Evolutionary conservation across 2,113 vertebrate genomes (phyloP).

Genomic region (Chionodraco myersi): DNA sequence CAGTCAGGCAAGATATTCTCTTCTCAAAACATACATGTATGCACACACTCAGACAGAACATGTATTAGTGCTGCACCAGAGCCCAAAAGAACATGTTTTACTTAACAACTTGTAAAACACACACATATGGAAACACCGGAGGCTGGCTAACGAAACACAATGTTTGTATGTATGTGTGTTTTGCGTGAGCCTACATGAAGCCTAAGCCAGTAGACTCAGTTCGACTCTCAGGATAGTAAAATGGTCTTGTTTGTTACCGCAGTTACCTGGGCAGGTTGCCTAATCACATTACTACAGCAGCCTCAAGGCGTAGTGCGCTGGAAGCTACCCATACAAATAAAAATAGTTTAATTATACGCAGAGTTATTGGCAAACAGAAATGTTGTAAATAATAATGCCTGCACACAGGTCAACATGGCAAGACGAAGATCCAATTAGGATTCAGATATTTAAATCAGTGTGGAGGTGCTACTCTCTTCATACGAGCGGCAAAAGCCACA

Average conservation of each 20-base stretch:
- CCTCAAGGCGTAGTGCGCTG: constrained; percentile 19
- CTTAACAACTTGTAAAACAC: background rate
- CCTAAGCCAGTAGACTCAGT: constrained; percentile 18
- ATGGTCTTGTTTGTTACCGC: constrained; percentile 9
- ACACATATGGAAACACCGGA: background rate
- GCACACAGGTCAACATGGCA: background rate
- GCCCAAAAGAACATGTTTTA: no score
- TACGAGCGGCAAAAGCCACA: background rate
- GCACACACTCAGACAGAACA: background rate
- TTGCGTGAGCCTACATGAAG: background rate
- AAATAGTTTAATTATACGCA: background rate
- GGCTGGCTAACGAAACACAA: background rate
- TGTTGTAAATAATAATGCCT: background rate
- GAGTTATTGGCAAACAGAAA: background rate
- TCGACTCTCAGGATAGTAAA: constrained; percentile 12
- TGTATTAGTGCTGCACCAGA: background rate
- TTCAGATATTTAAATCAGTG: background rate
- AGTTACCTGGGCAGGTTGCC: constrained; percentile 32
- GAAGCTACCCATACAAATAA: constrained; percentile 8
- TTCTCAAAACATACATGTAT: background rate
- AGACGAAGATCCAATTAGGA: background rate
- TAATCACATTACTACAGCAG: constrained; percentile 39
- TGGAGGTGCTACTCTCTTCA: no score
- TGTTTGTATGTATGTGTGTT: background rate
- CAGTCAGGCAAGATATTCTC: background rate